These are phyloP conservation scores for Rostratula benghalensis DNA, from an alignment of 2,113 vertebrate genomes.

Conservation along the genomic window DNA sequence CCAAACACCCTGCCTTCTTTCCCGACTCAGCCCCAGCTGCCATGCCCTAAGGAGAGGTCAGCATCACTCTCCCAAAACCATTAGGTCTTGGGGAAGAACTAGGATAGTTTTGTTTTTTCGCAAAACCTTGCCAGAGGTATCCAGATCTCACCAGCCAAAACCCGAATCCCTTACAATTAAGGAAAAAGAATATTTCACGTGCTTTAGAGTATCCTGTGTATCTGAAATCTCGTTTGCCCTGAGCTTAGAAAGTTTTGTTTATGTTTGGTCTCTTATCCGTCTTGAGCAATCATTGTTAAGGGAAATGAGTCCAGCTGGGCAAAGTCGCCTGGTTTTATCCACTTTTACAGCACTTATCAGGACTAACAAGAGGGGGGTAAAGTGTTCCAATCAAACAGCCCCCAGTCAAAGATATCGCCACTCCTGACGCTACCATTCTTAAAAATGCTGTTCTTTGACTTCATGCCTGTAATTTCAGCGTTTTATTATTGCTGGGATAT, in stretches of 20 bases:
- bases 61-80: background rate
- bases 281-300: background rate
- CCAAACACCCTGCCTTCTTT: background rate
- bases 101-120: background rate
- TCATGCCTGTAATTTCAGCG: background rate
- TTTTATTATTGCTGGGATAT: background rate
- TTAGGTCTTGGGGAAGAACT: background rate
- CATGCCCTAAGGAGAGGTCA: background rate
- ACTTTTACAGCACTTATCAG: conserved; percentile 10
- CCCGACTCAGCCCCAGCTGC: background rate
- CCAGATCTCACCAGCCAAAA: background rate
- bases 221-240: background rate
- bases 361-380: background rate
- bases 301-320: background rate
- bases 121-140: background rate
- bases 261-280: background rate
- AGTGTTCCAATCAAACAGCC: background rate
- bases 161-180: background rate
- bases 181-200: fast-evolving
- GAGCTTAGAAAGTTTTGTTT: background rate
- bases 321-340: background rate
- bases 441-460: background rate
- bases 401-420: background rate
- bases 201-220: background rate
- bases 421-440: background rate